Evolutionary conservation across 2,888 invertebrate genomes (phyloP).

Genomic region (Nomada flava): DNA sequence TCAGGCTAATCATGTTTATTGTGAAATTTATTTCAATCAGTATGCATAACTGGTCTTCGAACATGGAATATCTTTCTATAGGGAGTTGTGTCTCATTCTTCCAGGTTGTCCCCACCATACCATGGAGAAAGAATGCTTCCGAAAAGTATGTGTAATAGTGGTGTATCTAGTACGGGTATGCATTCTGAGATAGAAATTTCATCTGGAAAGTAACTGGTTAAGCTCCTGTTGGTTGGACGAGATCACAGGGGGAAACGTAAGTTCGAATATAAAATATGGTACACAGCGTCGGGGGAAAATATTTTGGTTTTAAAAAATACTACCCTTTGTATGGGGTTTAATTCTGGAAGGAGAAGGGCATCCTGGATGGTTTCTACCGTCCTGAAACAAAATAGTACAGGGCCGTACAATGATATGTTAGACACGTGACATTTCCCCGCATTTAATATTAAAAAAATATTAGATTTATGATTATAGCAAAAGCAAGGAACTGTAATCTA

Average conservation of each 20-base stretch:
- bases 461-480: not conserved
- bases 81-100: conserved; percentile 52
- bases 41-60: not conserved
- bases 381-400: conserved; percentile 52
- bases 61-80: conserved; percentile 41
- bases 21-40: conserved; percentile 2
- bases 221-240: not conserved
- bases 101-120: conserved; percentile 23
- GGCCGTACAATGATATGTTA: conserved; percentile 21
- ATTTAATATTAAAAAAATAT: not conserved
- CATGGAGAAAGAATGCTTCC: conserved; percentile 53
- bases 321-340: conserved; percentile 31
- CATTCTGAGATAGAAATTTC: conserved; percentile 17
- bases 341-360: conserved; percentile 26
- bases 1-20: not conserved
- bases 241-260: not conserved
- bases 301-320: conserved; percentile 18
- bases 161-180: conserved; percentile 35
- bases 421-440: not conserved
- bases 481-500: not conserved
- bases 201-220: conserved; percentile 3
- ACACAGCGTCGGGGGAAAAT: not conserved
- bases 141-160: conserved; percentile 49
- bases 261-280: conserved; percentile 22
- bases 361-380: not conserved